phyloP scores from a whole-genome alignment of 2,113 vertebrate genomes.

The Dicentrarchus labrax region DNA sequence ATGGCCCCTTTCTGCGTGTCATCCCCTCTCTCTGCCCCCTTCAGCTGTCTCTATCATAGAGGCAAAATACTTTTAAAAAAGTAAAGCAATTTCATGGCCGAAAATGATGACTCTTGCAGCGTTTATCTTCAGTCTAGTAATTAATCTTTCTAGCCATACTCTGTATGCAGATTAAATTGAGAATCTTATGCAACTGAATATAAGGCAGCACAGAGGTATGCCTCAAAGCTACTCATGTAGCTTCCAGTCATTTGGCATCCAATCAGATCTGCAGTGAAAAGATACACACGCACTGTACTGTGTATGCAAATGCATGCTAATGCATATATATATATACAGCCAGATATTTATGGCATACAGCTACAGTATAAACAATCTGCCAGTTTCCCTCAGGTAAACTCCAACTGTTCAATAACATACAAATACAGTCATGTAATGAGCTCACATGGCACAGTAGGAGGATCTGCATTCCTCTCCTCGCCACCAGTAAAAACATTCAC shows the following conservation, averaged over 20 bases:
- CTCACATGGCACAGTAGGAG: constrained; percentile 38
- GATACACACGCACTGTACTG: background rate
- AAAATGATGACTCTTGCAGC: background rate
- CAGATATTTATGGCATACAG: constrained; percentile 16
- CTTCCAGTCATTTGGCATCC: constrained; percentile 15
- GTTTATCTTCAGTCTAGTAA: constrained; percentile 2
- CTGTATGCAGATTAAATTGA: background rate
- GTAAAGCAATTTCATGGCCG: background rate
- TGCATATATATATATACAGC: background rate
- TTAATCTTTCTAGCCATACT: background rate
- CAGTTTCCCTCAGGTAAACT: constrained; percentile 27
- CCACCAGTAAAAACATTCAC: constrained; percentile 21
- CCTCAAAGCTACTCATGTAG: background rate
- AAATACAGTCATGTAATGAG: constrained; percentile 31
- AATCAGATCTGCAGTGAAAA: background rate
- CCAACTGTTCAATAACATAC: constrained; percentile 37
- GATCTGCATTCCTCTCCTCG: background rate
- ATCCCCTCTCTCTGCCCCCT: no score
- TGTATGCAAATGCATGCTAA: constrained; percentile 41
- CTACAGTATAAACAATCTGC: background rate
- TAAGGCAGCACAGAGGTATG: constrained; percentile 9
- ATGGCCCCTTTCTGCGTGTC: no score
- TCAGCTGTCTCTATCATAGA: no score
- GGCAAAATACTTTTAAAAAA: no score
- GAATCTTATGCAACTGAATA: constrained; percentile 12